Evolutionary conservation across 2,113 vertebrate species (phyloP).

Genomic region (Sylvilagus bachmani): DNA sequence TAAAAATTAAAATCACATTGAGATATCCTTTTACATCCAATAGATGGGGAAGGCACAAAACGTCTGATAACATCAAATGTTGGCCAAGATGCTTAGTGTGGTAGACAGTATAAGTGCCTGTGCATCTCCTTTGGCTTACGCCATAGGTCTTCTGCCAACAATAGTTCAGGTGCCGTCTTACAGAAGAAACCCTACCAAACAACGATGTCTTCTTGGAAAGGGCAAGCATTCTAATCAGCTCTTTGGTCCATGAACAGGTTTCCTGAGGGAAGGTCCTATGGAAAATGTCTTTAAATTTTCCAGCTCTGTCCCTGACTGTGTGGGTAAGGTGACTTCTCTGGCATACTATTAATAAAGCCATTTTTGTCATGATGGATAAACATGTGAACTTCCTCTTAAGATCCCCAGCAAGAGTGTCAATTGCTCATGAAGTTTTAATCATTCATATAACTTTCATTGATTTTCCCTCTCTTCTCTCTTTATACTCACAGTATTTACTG

Average conservation of each 20-base stretch:
- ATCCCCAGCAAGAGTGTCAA: background rate
- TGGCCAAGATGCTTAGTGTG: background rate
- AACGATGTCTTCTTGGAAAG: too few species aligned
- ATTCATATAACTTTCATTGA: background rate
- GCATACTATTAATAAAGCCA: too few species aligned
- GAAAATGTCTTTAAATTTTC: background rate
- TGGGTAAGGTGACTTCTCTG: too few species aligned
- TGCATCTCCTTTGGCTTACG: background rate
- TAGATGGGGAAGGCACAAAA: background rate
- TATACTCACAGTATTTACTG: background rate
- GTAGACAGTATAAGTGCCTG: background rate
- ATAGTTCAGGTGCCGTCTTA: background rate
- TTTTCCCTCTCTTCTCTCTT: background rate
- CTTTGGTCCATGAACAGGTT: too few species aligned
- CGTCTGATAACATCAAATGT: slow-evolving; percentile 8
- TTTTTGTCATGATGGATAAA: too few species aligned
- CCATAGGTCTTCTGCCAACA: background rate
- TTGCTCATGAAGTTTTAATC: background rate
- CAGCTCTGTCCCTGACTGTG: too few species aligned
- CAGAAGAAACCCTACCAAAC: background rate
- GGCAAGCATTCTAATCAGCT: too few species aligned
- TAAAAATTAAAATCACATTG: slow-evolving; percentile 17
- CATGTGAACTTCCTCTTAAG: background rate
- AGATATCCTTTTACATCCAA: background rate
- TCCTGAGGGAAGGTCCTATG: too few species aligned